Evolutionary conservation across 2,888 invertebrate genomes (phyloP), one percentile per base, ranked within the genome.

Genomic region (Aphrophora alni): DNA sequence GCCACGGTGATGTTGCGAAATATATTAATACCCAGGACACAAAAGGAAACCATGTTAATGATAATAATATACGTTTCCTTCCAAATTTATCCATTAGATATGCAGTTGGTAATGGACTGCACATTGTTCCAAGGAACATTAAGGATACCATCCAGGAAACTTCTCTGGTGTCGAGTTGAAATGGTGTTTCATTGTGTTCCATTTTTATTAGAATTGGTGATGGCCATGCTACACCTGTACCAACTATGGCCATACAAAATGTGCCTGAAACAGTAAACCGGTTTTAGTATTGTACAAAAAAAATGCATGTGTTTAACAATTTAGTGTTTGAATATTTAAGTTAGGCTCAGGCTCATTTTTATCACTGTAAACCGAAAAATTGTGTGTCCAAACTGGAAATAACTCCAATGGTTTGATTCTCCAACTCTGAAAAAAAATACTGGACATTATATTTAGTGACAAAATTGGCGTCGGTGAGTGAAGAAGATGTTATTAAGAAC

Each of bases 61-160:
- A 75, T 7, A 84, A 82, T 0, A 84, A 82, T 8, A 83, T 83
- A 28, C 77, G 75, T 71, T 84, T 84, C 28, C 85, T 73, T 0
- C 85, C 85, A 12, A 83, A 74, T 68, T 28, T 21, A 38, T 85
- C 85, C 83, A 85, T 84, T 33, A 85, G 28, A 59, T 83, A 81
- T 1, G 85, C 85, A 24, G 83, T 81, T 0, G 85, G 85, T 38
- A 85, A 76, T 0, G 85, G 84, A 33, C 84, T 82, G 78, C 84
- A 73, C 0, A 85, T 77, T 78, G 85, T 85, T 1, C 85, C 85
- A 28, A 85, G 78, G 75, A 85, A 84, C 71, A 85, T 83, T 44
- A 84, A 38, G 0, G 85, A 83, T 0, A 85, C 83, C 83, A 85
- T 84, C 85, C 85, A 85, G 0, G 85, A 85, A 17, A 83, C 80